Evolutionary conservation across 2,797 vertebrate genomes (phyloP), one percentile per base, ranked within the genome.

Genomic region (Oreochromis grahami): DNA sequence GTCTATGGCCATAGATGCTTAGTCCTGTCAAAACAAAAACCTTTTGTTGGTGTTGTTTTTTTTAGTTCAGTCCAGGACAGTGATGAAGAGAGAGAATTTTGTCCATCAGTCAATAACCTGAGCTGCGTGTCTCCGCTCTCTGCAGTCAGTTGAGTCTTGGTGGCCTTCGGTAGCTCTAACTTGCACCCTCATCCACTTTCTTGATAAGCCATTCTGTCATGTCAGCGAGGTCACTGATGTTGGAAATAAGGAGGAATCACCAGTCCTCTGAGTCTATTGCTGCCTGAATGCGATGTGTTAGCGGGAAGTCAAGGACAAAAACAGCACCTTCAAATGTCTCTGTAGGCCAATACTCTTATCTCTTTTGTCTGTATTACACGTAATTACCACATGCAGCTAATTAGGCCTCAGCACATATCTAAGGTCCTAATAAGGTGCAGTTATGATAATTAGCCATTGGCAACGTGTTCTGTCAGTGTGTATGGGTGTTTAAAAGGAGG

Each of bases 361-460:
- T 79, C 77, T 79, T 87, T 88, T 85, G 87, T 92, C 86, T 85
- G 87, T 68, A 84, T 90, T 87, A 92, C 80, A 92, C 77, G 29
- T 93, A 91, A 93, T 94, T 91, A 92, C 84, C 85, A 82, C 81
- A 92, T 91, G 52, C 87, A 86, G 85, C 81, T 93, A 93, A 94
- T 95, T 91, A 92, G 83, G 80, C 91, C 86, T 90, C 86, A 53
- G 90, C 83, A 76, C 88, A 91, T 89, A 86, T 88, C 87, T 80
- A 90, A 83, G 85, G 87, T 89, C 85, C 81, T 92, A 92, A 89
- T 93, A 93, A 93, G 85, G 84, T 88, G 86, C 91, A 87, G 91
- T 93, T 93, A 89, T 91, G 90, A 91, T 94, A 92, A 95, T 94
- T 86, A 91, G 83, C 82, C 65, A 3, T 68, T 79, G 84, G 89